Conservation (phyloP, 2,888 invertebrate genomes). For the Diploptera punctata region DNA sequence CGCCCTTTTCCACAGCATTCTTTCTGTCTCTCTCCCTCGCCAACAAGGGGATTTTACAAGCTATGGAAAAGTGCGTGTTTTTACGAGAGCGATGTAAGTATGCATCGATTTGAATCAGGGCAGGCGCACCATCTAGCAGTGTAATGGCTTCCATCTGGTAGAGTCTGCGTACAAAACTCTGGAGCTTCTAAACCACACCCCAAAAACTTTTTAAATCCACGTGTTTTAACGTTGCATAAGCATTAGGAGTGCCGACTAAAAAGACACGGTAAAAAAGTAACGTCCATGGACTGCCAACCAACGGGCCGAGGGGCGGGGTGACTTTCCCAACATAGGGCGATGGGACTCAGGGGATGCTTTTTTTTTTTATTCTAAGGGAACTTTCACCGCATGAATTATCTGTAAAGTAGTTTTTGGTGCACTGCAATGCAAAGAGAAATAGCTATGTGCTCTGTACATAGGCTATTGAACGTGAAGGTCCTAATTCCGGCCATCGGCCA, state of each 20-base stretch:
- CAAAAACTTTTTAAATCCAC: conserved; percentile 43
- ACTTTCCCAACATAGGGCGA: conserved; percentile 20
- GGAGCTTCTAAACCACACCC: conserved; percentile 38
- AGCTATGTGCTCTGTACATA: conserved; percentile 19
- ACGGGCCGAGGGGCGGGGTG: conserved; percentile 1
- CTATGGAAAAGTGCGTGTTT: conserved; percentile 1
- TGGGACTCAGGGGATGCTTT: neutral
- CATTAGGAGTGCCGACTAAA: conserved; percentile 21
- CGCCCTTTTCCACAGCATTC: conserved; percentile 17
- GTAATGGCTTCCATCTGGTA: conserved; percentile 24
- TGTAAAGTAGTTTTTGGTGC: conserved; percentile 34
- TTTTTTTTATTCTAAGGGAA: conserved; percentile 18
- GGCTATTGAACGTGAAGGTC: conserved; percentile 24
- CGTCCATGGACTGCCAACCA: conserved; percentile 1
- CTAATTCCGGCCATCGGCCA: neutral
- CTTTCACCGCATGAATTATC: conserved; percentile 34
- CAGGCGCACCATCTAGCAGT: conserved; percentile 23
- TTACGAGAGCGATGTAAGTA: conserved; percentile 28
- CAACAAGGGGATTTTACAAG: conserved; percentile 16
- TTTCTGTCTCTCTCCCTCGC: conserved; percentile 12
- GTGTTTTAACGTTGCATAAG: conserved; percentile 34
- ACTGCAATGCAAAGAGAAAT: conserved; percentile 33
- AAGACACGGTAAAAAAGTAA: conserved; percentile 12
- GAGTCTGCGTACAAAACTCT: conserved; percentile 30
- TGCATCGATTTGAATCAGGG: conserved; percentile 36